Evolutionary conservation across 2,113 vertebrate genomes (phyloP).

Genomic region (Strix uralensis): DNA sequence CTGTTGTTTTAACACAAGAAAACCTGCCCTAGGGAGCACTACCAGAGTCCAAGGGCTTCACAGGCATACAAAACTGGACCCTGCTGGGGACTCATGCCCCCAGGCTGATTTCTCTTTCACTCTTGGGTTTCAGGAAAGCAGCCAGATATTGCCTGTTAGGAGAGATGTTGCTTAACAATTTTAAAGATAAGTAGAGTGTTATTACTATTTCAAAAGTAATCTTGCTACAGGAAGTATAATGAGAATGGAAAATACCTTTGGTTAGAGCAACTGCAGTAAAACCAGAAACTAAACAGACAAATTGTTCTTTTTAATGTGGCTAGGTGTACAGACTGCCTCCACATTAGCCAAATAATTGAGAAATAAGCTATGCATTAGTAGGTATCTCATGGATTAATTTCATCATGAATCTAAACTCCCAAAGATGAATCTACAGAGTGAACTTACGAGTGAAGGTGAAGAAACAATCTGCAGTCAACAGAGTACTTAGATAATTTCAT

Average conservation of each 20-base stretch:
- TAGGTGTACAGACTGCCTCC: not conserved
- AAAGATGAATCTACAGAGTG: not conserved
- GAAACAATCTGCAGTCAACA: not conserved
- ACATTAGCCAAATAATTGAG: not conserved
- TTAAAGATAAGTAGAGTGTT: not conserved
- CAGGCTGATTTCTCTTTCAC: not conserved
- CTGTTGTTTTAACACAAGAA: not conserved
- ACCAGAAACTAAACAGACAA: not conserved
- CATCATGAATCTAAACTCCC: not conserved
- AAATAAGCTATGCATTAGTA: not conserved
- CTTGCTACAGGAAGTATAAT: not conserved
- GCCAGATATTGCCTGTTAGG: not conserved
- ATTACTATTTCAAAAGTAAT: not conserved
- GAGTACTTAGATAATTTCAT: not conserved
- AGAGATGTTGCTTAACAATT: not conserved
- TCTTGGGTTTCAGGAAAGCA: not conserved
- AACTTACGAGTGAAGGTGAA: not conserved
- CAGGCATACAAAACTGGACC: not conserved
- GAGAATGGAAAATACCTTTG: not conserved
- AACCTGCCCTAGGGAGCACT: not conserved
- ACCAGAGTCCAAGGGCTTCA: not conserved
- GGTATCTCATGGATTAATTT: not conserved
- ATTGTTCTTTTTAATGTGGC: not conserved
- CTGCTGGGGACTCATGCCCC: not conserved
- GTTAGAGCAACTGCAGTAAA: not conserved